Base-by-base conservation (phyloP, 2,797 vertebrate genomes). In the Brachyalestes nurse region DNA sequence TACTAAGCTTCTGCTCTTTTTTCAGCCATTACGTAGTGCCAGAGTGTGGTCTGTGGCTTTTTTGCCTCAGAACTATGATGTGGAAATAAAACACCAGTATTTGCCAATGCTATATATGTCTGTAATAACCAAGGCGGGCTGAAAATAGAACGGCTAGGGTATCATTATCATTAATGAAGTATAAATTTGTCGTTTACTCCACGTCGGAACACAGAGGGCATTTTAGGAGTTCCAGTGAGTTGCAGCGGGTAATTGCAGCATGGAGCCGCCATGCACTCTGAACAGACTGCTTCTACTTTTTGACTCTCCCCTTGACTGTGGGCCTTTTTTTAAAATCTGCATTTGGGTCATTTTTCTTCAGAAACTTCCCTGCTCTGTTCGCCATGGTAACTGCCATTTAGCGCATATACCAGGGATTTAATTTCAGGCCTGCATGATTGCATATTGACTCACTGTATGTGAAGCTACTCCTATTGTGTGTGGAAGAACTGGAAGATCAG, bases 101-200 rank as follows among this genome's bases (percentile, higher is more conserved):
- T 89, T 92, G 92, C 87, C 90, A 91, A 89, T 55, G 93, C 92
- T 93, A 94, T 93, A 95, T 93, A 93, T 94, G 92, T 90, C 91
- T 90, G 91, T 89, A 91, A 91, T 89, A 92, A 92, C 93, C 91
- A 81, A 90, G 42, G 28, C 82, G 84, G 87, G 89, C 92, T 92
- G 89, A 93, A 94, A 94, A 95, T 94, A 94, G 92, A 90, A 86
- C 67, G 61, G 67, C 82, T 88, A 92, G 91, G 92, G 91, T 93
- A 93, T 92, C 91, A 94, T 95, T 94, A 93, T 91, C 93, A 94
- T 94, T 94, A 94, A 94, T 92, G 89, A 88, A 87, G 92, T 90
- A 91, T 93, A 91, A 87, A 92, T 93, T 93, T 91, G 91, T 92
- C 90, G 83, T 90, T 89, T 86, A 89, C 90, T 88, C 91, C 89